Conservation (phyloP, 2,113 vertebrate genomes). For the Stictonetta naevosa region DNA sequence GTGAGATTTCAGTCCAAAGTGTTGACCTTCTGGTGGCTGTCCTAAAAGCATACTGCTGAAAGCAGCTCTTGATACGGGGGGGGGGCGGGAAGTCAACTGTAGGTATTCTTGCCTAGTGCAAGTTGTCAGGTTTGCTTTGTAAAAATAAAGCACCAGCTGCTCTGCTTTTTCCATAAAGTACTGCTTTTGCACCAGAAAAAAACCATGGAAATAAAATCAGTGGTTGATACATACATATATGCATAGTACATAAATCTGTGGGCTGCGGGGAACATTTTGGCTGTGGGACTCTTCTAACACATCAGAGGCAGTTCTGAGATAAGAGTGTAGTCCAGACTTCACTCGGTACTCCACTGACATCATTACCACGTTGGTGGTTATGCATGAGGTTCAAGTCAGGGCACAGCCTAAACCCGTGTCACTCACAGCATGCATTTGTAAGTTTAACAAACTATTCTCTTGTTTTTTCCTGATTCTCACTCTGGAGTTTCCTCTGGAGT, state of each 20-base stretch:
- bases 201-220: background rate
- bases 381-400: background rate
- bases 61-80: background rate
- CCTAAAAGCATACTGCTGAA: background rate
- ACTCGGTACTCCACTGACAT: background rate
- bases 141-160: accelerated
- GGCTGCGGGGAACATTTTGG: background rate
- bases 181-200: background rate
- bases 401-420: background rate
- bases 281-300: background rate
- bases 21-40: background rate
- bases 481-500: background rate
- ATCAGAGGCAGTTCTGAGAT: background rate
- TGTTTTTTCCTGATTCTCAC: background rate
- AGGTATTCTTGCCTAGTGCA: background rate
- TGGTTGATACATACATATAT: background rate
- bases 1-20: background rate
- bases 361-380: background rate
- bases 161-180: background rate
- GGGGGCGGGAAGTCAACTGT: background rate
- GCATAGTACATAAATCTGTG: background rate
- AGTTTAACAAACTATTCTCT: background rate
- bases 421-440: background rate
- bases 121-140: background rate
- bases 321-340: background rate